phyloP scores from a whole-genome alignment of 1,140 invertebrate genomes.

The Penaeus japonicus region DNA sequence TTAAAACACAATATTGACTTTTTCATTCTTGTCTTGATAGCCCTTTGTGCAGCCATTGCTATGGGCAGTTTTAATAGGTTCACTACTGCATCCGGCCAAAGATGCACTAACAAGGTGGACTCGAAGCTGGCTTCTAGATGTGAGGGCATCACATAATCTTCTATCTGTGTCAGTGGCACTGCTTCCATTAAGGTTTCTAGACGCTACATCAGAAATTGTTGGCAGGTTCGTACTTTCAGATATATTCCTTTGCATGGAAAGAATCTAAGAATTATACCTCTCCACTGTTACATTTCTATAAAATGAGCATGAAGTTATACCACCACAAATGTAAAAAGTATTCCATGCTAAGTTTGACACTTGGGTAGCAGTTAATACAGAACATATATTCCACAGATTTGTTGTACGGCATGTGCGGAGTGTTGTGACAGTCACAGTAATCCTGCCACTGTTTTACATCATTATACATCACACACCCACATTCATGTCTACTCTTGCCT shows the following conservation, averaged over 20 bases:
- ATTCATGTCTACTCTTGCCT: constrained; percentile 61
- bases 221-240: constrained; percentile 64
- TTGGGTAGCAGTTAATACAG: not conserved
- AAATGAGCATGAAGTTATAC: too few relatives aligned
- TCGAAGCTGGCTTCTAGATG: constrained; percentile 75
- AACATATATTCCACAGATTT: constrained; percentile 34
- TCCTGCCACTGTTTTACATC: constrained; percentile 62
- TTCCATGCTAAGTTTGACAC: not conserved
- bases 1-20: too few relatives aligned
- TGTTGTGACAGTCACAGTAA: constrained; percentile 60
- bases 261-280: not conserved
- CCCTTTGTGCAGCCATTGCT: constrained; percentile 91
- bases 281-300: not conserved
- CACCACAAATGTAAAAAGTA: too few relatives aligned
- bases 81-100: constrained; percentile 89
- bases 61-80: constrained; percentile 92
- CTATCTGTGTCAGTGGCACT: constrained; percentile 74
- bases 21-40: constrained; percentile 78
- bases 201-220: constrained; percentile 76
- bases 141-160: constrained; percentile 71
- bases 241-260: not conserved
- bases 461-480: constrained; percentile 63
- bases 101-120: constrained; percentile 74
- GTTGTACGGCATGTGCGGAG: constrained; percentile 57
- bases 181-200: constrained; percentile 77